These are phyloP conservation scores for Lepus europaeus DNA, from an alignment of 2,113 vertebrate species.

Conservation along the genomic window DNA sequence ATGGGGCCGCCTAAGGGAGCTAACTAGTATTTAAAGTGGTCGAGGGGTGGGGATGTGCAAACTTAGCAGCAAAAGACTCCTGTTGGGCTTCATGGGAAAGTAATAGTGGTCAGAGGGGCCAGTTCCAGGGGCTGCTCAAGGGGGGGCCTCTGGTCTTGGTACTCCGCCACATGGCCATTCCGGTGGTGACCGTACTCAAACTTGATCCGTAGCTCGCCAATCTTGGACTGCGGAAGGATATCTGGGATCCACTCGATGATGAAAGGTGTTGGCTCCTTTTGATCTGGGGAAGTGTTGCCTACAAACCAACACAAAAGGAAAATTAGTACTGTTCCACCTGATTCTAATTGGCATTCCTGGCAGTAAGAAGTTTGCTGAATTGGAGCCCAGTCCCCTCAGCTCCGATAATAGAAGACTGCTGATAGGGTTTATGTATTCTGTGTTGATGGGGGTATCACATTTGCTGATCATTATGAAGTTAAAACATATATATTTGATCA, in stretches of 20 bases:
- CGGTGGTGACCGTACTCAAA: slow-evolving; percentile 94
- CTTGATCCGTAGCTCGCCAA: slow-evolving; percentile 93
- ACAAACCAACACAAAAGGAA: not conserved
- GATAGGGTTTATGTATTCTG: not conserved
- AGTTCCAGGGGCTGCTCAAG: slow-evolving; percentile 85
- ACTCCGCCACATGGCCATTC: slow-evolving; percentile 86
- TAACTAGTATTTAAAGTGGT: slow-evolving; percentile 65
- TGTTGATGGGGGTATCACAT: not conserved
- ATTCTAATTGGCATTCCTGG: not conserved
- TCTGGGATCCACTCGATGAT: slow-evolving; percentile 96
- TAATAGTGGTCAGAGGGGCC: slow-evolving; percentile 86
- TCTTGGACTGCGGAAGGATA: slow-evolving; percentile 91
- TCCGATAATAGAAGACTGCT: not conserved
- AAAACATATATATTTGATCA: not conserved
- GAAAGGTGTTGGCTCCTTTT: slow-evolving; percentile 92
- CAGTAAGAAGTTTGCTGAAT: not conserved
- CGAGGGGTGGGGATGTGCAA: slow-evolving; percentile 75
- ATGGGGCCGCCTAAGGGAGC: not conserved
- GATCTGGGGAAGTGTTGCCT: slow-evolving; percentile 90
- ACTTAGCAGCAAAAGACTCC: slow-evolving; percentile 62
- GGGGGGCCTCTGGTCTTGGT: slow-evolving; percentile 76
- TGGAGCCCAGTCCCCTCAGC: not conserved
- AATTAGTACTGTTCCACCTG: not conserved
- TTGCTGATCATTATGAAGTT: not conserved
- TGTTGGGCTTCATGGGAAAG: slow-evolving; percentile 84